These are phyloP conservation scores for Calephelis perditalis DNA, from an alignment of 2,888 invertebrate species.

Conservation along the genomic window DNA sequence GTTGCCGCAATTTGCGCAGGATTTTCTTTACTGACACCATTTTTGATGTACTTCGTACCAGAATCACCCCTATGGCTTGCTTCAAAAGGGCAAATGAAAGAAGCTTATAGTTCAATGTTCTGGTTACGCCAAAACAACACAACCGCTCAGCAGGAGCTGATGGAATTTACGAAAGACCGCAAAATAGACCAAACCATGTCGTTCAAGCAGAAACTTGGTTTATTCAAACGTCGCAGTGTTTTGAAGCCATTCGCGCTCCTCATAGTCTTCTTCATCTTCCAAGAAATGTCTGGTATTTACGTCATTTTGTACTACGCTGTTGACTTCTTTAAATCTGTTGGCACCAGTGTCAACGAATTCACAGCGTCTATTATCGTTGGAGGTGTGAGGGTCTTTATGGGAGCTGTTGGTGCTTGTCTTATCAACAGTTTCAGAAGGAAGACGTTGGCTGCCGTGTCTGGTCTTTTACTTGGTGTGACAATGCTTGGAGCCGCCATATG, in stretches of 20 bases:
- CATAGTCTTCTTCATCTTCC: slow-evolving; percentile 81
- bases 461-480: slow-evolving; percentile 80
- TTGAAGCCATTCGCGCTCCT: slow-evolving; percentile 83
- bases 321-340: slow-evolving; percentile 82
- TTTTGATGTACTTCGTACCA: slow-evolving; percentile 80
- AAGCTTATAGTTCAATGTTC: slow-evolving; percentile 79
- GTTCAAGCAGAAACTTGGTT: slow-evolving; percentile 55
- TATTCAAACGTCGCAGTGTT: slow-evolving; percentile 74
- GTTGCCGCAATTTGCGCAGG: slow-evolving; percentile 81
- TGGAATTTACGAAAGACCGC: slow-evolving; percentile 75
- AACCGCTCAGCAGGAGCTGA: slow-evolving; percentile 80
- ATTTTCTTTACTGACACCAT: slow-evolving; percentile 74
- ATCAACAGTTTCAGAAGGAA: slow-evolving; percentile 82
- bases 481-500: slow-evolving; percentile 82
- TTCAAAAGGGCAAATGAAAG: slow-evolving; percentile 77
- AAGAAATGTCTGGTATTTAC: slow-evolving; percentile 86
- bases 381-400: slow-evolving; percentile 81
- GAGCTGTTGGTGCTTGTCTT: slow-evolving; percentile 81
- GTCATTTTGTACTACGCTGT: slow-evolving; percentile 85
- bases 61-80: slow-evolving; percentile 84
- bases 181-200: slow-evolving; percentile 55
- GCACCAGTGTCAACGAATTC: slow-evolving; percentile 81
- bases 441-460: slow-evolving; percentile 80
- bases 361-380: slow-evolving; percentile 84
- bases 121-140: slow-evolving; percentile 82